Percentiles rank a stretch among this genome's conserved stretches.
Evolutionary conservation across 2,797 vertebrate species (phyloP).

Genomic region (Falco cherrug): DNA sequence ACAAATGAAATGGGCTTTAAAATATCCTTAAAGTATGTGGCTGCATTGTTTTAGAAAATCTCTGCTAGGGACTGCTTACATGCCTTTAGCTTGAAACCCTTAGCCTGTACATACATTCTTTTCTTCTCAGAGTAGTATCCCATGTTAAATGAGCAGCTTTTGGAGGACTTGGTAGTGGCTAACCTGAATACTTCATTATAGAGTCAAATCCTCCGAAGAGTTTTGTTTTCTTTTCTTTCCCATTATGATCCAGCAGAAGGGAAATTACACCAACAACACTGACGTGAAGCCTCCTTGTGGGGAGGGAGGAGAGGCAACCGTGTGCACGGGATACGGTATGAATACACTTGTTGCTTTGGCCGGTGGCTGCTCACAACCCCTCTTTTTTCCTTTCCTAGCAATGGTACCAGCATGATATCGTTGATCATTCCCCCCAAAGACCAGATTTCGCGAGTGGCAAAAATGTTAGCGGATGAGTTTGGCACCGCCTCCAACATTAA

Average conservation of each 20-base stretch:
- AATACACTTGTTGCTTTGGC: not conserved
- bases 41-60: constrained; percentile 13
- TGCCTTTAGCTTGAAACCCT: not conserved
- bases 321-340: rapidly evolving
- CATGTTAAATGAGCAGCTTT: not conserved
- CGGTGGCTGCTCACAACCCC: constrained; percentile 1
- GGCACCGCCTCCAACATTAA: constrained; percentile 99
- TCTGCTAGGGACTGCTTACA: not conserved
- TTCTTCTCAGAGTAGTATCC: not conserved
- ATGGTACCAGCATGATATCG: constrained; percentile 99
- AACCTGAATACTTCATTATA: not conserved
- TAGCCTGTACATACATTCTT: not conserved
- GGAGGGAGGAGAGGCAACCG: not conserved
- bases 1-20: constrained; percentile 19
- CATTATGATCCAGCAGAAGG: not conserved
- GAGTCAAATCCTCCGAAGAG: not conserved
- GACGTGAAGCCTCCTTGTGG: not conserved
- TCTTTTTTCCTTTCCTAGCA: constrained; percentile 79
- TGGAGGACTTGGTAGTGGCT: not conserved
- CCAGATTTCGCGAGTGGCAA: constrained; percentile 99
- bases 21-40: not conserved
- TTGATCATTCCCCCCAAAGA: constrained; percentile 99
- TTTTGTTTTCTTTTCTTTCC: not conserved
- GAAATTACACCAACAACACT: not conserved
- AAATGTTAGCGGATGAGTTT: constrained; percentile 99